Percentiles rank a stretch among this genome's conserved stretches.
Conservation (phyloP, 2,888 invertebrate species). For the Microctonus hyperodae region DNA sequence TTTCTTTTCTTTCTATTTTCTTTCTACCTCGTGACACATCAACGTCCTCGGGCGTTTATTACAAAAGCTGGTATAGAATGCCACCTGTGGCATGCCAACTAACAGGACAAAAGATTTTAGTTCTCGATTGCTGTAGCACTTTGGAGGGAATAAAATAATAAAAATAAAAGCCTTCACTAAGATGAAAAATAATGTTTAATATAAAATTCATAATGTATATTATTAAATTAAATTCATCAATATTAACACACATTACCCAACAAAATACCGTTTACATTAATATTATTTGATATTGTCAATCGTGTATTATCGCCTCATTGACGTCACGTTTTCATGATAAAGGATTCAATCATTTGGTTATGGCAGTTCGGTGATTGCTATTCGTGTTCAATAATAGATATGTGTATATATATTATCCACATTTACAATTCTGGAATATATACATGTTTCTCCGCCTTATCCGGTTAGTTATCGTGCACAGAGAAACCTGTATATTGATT, state of each 20-base stretch:
- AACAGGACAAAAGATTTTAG: slow-evolving; percentile 22
- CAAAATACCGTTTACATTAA: not conserved
- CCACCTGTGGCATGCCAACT: slow-evolving; percentile 50
- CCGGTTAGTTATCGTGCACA: slow-evolving; percentile 7
- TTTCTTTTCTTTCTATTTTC: not conserved
- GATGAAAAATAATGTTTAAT: not conserved
- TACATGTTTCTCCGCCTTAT: not conserved
- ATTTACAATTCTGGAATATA: not conserved
- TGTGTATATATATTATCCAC: not conserved
- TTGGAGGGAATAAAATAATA: not conserved
- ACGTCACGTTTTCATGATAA: not conserved
- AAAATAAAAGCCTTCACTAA: not conserved
- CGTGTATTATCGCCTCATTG: not conserved
- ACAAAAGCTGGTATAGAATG: slow-evolving; percentile 35
- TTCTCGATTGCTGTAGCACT: slow-evolving; percentile 22
- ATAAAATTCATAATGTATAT: not conserved
- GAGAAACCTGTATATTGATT: not conserved
- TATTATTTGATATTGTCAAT: not conserved
- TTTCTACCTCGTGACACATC: not conserved
- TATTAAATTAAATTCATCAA: not conserved
- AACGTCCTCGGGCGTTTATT: slow-evolving; percentile 16
- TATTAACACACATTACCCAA: not conserved
- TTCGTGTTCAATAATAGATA: not conserved
- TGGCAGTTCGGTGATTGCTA: not conserved
- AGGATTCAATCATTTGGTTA: slow-evolving; percentile 10